phyloP scores from a whole-genome alignment of 2,113 vertebrate genomes.

The Protobothrops mucrosquamatus region DNA sequence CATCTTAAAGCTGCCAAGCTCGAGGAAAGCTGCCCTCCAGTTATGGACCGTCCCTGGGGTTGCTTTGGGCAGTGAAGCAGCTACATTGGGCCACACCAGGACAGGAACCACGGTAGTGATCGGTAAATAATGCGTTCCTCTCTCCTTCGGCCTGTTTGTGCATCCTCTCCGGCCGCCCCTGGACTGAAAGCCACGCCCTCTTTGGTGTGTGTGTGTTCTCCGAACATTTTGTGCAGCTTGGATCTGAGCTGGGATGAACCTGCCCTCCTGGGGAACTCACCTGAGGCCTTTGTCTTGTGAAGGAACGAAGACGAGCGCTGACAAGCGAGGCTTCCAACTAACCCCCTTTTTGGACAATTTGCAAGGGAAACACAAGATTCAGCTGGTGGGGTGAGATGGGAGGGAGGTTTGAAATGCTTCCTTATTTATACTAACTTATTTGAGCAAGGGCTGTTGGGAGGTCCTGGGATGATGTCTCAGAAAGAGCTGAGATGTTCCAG shows the following conservation, averaged over 20 bases:
- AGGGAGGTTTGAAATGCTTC: fast-evolving
- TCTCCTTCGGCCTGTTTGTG: background rate
- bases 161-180: background rate
- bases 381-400: background rate
- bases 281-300: fast-evolving
- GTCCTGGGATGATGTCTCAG: fast-evolving
- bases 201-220: no score
- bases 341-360: background rate
- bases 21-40: background rate
- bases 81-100: background rate
- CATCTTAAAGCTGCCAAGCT: background rate
- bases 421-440: constrained; percentile 62
- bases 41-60: constrained; percentile 3
- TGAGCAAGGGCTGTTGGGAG: background rate
- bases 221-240: background rate
- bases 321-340: background rate
- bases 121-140: background rate
- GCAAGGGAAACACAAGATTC: background rate
- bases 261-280: background rate
- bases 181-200: background rate
- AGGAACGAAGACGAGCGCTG: background rate
- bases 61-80: background rate
- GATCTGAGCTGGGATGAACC: background rate
- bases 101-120: background rate
- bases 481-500: background rate